A percentile compares a stretch with the other conserved stretches of the same genome.
phyloP scores from a whole-genome alignment of 2,113 vertebrate genomes.

The Chloropsis cyanopogon region DNA sequence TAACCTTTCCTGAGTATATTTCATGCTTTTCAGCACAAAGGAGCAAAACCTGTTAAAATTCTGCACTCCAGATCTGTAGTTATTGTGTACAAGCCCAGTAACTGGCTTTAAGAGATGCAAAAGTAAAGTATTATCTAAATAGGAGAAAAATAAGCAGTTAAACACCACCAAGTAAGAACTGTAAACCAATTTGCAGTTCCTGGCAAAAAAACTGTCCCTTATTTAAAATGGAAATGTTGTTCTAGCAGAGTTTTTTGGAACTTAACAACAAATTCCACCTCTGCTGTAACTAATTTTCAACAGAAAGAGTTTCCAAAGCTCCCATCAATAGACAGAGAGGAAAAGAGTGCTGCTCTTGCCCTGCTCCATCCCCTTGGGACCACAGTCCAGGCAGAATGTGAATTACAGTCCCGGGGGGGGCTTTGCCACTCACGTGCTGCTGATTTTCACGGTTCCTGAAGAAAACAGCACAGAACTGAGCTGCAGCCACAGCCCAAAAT shows the following conservation, averaged over 20 bases:
- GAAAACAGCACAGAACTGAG: constrained; percentile 33
- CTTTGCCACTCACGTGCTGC: constrained; percentile 32
- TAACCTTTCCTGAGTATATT: neutral
- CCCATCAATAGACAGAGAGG: neutral
- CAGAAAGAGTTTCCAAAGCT: neutral
- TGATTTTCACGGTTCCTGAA: constrained; percentile 39
- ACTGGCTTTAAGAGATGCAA: neutral
- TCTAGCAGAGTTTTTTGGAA: neutral
- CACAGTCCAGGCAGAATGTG: neutral
- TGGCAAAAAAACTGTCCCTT: neutral
- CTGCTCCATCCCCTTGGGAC: constrained; percentile 8
- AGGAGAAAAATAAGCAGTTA: neutral
- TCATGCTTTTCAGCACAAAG: neutral
- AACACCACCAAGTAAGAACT: neutral
- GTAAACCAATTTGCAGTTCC: neutral
- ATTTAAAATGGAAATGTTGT: neutral
- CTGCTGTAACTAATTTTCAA: neutral
- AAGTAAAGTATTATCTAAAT: neutral
- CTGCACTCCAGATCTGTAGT: neutral
- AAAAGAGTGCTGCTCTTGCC: neutral
- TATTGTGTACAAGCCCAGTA: neutral
- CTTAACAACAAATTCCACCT: neutral
- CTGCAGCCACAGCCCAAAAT: neutral
- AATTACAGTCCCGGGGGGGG: neutral
- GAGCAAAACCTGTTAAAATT: neutral